A percentile compares a stretch with the other conserved stretches of the same genome.
Conservation (phyloP, 1,140 invertebrate genomes). For the Paracyclopina nana region DNA sequence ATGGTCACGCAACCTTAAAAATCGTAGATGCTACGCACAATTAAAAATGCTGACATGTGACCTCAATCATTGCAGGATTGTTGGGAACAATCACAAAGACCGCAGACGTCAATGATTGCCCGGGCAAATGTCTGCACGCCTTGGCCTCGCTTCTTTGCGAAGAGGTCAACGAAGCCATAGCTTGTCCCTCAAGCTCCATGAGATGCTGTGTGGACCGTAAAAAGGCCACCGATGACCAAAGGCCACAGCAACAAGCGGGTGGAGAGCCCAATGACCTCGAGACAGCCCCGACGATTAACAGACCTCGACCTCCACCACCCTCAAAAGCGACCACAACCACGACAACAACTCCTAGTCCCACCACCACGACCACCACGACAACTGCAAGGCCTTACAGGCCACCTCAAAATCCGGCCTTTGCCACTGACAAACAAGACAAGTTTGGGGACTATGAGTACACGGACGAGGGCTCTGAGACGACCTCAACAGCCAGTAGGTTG, state of each 20-base stretch:
- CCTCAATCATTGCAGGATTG: slow-evolving; percentile 10
- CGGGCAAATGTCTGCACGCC: slow-evolving; percentile 17
- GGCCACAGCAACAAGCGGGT: background rate
- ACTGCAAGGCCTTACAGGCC: too few species aligned
- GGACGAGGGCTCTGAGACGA: too few species aligned
- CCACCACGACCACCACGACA: slow-evolving; percentile 14
- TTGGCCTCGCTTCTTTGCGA: slow-evolving; percentile 15
- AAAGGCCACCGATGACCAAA: slow-evolving; percentile 30
- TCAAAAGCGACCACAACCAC: slow-evolving; percentile 16
- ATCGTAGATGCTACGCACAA: too few species aligned
- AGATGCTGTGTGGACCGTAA: slow-evolving; percentile 29
- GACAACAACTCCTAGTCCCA: slow-evolving; percentile 15
- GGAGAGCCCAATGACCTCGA: too few species aligned
- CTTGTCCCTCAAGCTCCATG: slow-evolving; percentile 9
- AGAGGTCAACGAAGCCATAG: background rate
- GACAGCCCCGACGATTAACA: background rate
- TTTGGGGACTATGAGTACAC: too few species aligned
- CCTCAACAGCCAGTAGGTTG: too few species aligned
- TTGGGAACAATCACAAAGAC: slow-evolving; percentile 15
- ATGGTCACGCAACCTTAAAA: too few species aligned
- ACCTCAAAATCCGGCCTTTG: too few species aligned
- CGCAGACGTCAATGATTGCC: slow-evolving; percentile 2
- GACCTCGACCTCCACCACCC: background rate
- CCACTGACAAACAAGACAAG: too few species aligned
- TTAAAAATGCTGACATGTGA: too few species aligned